Conservation (phyloP, 2,888 invertebrate genomes). For the Subacronicta megacephala region DNA sequence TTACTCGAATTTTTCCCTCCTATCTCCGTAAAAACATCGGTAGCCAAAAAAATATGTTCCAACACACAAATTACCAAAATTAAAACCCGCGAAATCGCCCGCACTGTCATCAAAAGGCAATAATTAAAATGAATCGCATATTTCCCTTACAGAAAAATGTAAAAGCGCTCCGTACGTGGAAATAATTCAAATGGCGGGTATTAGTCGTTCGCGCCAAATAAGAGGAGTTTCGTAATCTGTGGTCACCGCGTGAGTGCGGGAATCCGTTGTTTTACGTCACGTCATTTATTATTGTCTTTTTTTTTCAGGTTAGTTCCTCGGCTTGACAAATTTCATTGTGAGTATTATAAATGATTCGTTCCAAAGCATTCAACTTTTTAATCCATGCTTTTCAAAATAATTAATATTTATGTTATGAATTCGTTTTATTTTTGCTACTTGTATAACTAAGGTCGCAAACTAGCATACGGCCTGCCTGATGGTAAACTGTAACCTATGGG, state of each 20-base stretch:
- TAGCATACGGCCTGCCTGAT: too few relatives aligned
- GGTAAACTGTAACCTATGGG: too few relatives aligned
- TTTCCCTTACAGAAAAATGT: constrained; percentile 39
- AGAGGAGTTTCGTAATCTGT: constrained; percentile 53
- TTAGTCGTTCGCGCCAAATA: constrained; percentile 51
- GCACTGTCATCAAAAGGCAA: constrained; percentile 50
- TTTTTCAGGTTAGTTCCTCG: too few relatives aligned
- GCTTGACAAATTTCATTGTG: too few relatives aligned
- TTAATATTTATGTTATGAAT: too few relatives aligned
- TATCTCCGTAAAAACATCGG: background rate
- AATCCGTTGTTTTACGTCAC: constrained; percentile 19
- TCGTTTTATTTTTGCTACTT: too few relatives aligned
- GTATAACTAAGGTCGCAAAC: too few relatives aligned
- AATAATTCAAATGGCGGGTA: constrained; percentile 53
- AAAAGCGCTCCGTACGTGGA: constrained; percentile 45
- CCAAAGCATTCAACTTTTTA: too few relatives aligned
- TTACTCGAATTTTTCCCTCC: background rate
- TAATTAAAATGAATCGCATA: constrained; percentile 46
- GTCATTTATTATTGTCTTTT: too few relatives aligned
- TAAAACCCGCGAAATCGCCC: constrained; percentile 28
- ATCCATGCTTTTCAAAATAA: too few relatives aligned
- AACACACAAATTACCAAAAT: constrained; percentile 53
- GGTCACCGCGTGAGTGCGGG: constrained; percentile 29
- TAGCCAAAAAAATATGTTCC: constrained; percentile 27
- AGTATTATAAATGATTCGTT: too few relatives aligned